phyloP scores from a whole-genome alignment of 2,888 invertebrate genomes.

The Spilarctia lutea region DNA sequence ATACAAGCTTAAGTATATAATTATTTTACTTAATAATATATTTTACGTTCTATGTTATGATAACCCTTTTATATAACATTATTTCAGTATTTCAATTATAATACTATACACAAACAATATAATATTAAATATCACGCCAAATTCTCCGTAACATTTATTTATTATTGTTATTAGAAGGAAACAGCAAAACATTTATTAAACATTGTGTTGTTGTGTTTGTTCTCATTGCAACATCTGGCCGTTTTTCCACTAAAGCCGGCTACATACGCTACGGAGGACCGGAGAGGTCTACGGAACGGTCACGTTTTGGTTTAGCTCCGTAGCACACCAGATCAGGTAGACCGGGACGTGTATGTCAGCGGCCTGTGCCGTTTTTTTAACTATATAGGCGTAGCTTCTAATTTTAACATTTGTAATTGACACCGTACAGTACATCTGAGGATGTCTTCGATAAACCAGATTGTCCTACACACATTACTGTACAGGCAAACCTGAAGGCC shows the following conservation, averaged over 20 bases:
- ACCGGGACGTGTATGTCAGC: too few relatives aligned
- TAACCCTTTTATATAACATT: not conserved
- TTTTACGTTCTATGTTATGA: not conserved
- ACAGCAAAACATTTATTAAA: not conserved
- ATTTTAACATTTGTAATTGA: too few relatives aligned
- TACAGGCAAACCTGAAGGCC: too few relatives aligned
- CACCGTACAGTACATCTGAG: too few relatives aligned
- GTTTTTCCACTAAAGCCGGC: not conserved
- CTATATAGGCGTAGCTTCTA: too few relatives aligned
- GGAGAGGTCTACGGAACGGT: too few relatives aligned
- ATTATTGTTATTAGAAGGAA: not conserved
- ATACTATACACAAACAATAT: not conserved
- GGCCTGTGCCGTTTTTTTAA: too few relatives aligned
- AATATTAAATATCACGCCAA: not conserved
- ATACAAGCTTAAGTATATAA: not conserved
- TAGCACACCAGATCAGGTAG: too few relatives aligned
- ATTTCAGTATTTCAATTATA: not conserved
- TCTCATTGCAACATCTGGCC: not conserved
- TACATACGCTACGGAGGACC: too few relatives aligned
- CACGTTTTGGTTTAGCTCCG: too few relatives aligned
- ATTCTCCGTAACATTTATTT: not conserved
- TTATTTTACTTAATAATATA: not conserved
- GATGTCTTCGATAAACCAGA: too few relatives aligned
- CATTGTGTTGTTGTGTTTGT: conserved; percentile 2
- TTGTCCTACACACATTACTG: too few relatives aligned